These are phyloP conservation scores for Cyaniris semiargus DNA, from an alignment of 2,888 invertebrate species.

Conservation along the genomic window DNA sequence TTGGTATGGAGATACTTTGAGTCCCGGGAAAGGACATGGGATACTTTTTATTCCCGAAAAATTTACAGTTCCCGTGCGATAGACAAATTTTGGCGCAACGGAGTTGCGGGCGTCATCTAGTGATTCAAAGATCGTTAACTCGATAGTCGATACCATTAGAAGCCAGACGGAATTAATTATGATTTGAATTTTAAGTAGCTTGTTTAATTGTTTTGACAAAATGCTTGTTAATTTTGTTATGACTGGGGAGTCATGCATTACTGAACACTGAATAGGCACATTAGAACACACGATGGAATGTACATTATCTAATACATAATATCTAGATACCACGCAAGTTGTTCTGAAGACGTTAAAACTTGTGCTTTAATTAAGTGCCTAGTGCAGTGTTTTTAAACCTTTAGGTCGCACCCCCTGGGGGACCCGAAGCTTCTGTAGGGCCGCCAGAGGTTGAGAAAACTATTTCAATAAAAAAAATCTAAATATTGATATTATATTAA, in stretches of 20 bases:
- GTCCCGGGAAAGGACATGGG: too few species aligned
- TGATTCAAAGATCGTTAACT: not conserved
- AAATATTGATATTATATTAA: too few species aligned
- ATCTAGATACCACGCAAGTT: not conserved
- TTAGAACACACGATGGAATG: not conserved
- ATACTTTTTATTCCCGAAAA: too few species aligned
- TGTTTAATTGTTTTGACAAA: conserved; percentile 16
- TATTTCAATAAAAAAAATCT: too few species aligned
- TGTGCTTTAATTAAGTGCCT: not conserved
- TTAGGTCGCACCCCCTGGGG: too few species aligned
- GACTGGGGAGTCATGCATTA: not conserved
- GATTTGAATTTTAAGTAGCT: conserved; percentile 18
- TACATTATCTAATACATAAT: not conserved
- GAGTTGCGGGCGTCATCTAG: too few species aligned
- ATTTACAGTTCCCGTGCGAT: too few species aligned
- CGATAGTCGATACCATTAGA: not conserved
- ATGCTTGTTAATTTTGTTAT: conserved; percentile 24
- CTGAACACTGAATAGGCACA: not conserved
- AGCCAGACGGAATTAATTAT: conserved; percentile 17
- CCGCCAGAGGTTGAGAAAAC: too few species aligned
- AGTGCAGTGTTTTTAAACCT: not conserved
- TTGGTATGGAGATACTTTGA: too few species aligned
- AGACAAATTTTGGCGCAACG: too few species aligned
- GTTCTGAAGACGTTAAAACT: not conserved
- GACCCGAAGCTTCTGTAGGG: too few species aligned